Percentiles rank a stretch among this genome's conserved stretches.
These are phyloP conservation scores for Synanthedon andrenaeformis DNA, from an alignment of 2,888 invertebrate species.

Conservation along the genomic window DNA sequence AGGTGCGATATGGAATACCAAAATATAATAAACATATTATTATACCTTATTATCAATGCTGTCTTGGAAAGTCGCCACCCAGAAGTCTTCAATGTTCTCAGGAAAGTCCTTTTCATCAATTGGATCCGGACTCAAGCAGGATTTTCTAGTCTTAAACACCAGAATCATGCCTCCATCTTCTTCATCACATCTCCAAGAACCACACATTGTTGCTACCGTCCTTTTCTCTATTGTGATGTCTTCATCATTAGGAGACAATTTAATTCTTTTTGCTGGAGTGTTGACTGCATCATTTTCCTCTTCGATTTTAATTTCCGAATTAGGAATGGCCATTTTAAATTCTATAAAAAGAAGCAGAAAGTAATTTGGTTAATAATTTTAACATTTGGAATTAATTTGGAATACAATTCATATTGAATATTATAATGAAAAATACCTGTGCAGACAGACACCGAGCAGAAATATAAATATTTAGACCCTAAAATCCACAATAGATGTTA, in stretches of 20 bases:
- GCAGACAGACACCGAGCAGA: too few species aligned
- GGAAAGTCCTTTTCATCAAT: constrained; percentile 47
- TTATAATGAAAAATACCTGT: too few species aligned
- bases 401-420: background rate
- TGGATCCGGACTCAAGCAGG: constrained; percentile 56
- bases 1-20: too few species aligned
- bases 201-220: constrained; percentile 64
- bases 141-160: constrained; percentile 43
- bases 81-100: constrained; percentile 62
- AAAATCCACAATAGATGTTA: too few species aligned
- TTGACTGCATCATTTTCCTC: constrained; percentile 16
- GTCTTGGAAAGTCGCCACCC: constrained; percentile 37
- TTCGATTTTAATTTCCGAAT: constrained; percentile 29
- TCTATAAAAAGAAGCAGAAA: background rate
- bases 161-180: constrained; percentile 57
- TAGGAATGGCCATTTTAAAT: constrained; percentile 27
- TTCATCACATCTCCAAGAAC: constrained; percentile 61
- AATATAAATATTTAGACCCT: too few species aligned
- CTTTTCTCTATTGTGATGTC: constrained; percentile 19
- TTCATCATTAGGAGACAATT: constrained; percentile 18
- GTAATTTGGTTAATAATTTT: constrained; percentile 6
- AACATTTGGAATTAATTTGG: constrained; percentile 4
- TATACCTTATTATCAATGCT: constrained; percentile 40
- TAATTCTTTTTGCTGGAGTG: constrained; percentile 40
- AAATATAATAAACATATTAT: background rate